These are phyloP conservation scores for Helostoma temminkii DNA, from an alignment of 2,797 vertebrate species.

Conservation along the genomic window DNA sequence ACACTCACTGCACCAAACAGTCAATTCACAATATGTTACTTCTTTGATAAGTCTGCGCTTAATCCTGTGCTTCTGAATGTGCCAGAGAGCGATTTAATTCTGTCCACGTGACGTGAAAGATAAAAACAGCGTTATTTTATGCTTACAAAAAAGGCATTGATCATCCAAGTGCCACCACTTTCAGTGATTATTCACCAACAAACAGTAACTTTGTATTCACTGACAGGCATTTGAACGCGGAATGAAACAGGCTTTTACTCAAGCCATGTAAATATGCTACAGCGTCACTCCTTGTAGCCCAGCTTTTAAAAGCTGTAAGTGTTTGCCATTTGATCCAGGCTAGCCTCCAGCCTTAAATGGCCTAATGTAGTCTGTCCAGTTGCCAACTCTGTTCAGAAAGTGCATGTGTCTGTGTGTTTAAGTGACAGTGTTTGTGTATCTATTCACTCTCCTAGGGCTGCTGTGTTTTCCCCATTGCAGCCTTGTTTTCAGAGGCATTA, in stretches of 20 bases:
- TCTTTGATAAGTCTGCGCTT: constrained; percentile 21
- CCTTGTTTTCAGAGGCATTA: constrained; percentile 39
- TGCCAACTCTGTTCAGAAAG: constrained; percentile 23
- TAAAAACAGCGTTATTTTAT: neutral
- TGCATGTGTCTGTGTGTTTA: constrained; percentile 16
- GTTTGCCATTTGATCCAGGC: constrained; percentile 61
- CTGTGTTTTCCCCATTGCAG: constrained; percentile 41
- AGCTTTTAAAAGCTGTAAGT: constrained; percentile 51
- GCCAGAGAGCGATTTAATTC: constrained; percentile 28
- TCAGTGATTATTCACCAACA: constrained; percentile 39
- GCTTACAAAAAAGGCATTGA: constrained; percentile 45
- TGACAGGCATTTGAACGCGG: constrained; percentile 24
- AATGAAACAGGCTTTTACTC: constrained; percentile 47
- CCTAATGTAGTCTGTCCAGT: constrained; percentile 23
- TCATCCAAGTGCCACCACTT: constrained; percentile 28
- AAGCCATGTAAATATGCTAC: constrained; percentile 49
- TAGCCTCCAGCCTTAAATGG: constrained; percentile 47
- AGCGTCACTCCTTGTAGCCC: constrained; percentile 42
- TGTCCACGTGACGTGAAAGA: constrained; percentile 6
- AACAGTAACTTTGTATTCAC: constrained; percentile 25
- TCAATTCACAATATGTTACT: constrained; percentile 26
- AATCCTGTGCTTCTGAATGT: constrained; percentile 24
- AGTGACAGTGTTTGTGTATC: constrained; percentile 19
- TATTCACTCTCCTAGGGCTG: constrained; percentile 5
- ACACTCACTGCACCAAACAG: neutral